These are phyloP conservation scores for Rhopalosiphum padi DNA, from an alignment of 1,140 invertebrate genomes.

Conservation along the genomic window DNA sequence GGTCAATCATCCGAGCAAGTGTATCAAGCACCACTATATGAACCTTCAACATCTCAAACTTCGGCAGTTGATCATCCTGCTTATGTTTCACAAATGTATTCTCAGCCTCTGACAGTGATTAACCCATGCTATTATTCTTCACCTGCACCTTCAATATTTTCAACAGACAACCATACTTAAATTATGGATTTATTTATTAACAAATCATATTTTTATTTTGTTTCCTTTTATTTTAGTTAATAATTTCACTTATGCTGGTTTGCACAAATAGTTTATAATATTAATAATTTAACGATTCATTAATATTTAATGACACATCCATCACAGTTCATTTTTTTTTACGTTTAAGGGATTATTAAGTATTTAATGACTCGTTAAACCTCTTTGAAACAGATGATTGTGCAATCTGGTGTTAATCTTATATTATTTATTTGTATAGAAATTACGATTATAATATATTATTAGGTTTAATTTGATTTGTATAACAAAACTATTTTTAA, in stretches of 20 bases:
- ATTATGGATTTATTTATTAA: constrained; percentile 38
- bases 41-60: constrained; percentile 52
- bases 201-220: constrained; percentile 28
- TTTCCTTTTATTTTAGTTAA: constrained; percentile 28
- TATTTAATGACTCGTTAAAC: background rate
- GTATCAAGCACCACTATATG: constrained; percentile 45
- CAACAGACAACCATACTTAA: constrained; percentile 51
- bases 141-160: constrained; percentile 52
- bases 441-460: constrained; percentile 32
- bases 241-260: constrained; percentile 34
- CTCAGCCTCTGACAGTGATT: constrained; percentile 47
- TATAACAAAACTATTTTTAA: constrained; percentile 50
- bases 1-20: constrained; percentile 33
- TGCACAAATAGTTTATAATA: constrained; percentile 30
- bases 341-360: constrained; percentile 21
- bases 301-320: background rate
- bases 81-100: constrained; percentile 54
- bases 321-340: background rate
- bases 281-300: background rate
- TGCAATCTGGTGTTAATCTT: constrained; percentile 33
- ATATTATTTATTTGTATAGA: constrained; percentile 51
- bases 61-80: constrained; percentile 52
- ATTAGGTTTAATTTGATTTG: constrained; percentile 46
- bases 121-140: constrained; percentile 56
- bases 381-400: background rate